Conservation (phyloP, 2,888 invertebrate genomes). For the Trichopria drosophilae region DNA sequence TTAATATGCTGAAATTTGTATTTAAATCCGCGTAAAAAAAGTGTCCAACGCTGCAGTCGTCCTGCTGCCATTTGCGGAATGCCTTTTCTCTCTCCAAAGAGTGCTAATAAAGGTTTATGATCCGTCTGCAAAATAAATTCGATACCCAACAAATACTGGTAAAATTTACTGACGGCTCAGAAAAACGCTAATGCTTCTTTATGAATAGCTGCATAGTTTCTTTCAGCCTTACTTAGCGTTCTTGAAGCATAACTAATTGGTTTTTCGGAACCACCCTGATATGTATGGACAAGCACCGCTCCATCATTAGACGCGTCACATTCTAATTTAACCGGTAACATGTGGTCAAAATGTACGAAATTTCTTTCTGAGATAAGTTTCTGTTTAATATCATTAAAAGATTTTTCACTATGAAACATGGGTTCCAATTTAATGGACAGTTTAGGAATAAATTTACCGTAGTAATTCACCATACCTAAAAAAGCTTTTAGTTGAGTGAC, state of each 20-base stretch:
- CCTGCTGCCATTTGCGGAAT: conserved; percentile 48
- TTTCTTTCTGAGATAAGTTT: too few relatives aligned
- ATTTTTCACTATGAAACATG: too few relatives aligned
- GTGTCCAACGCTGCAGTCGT: conserved; percentile 45
- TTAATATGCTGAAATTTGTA: conserved; percentile 35
- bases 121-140: conserved; percentile 44
- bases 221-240: conserved; percentile 43
- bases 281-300: conserved; percentile 38
- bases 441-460: too few relatives aligned
- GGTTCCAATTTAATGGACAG: too few relatives aligned
- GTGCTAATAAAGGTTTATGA: conserved; percentile 44
- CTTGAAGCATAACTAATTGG: conserved; percentile 44
- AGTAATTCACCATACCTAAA: too few relatives aligned
- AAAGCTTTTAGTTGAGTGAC: too few relatives aligned
- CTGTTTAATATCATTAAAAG: too few relatives aligned
- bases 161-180: too few relatives aligned
- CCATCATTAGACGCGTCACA: conserved; percentile 30
- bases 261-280: conserved; percentile 38
- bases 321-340: not conserved
- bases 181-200: conserved; percentile 47
- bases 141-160: conserved; percentile 46
- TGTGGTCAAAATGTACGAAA: conserved; percentile 3
- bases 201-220: conserved; percentile 47
- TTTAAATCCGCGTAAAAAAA: conserved; percentile 32
- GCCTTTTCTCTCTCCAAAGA: conserved; percentile 45